Conservation (phyloP, 2,797 vertebrate species). For the Pseudotriccus pelzelni region DNA sequence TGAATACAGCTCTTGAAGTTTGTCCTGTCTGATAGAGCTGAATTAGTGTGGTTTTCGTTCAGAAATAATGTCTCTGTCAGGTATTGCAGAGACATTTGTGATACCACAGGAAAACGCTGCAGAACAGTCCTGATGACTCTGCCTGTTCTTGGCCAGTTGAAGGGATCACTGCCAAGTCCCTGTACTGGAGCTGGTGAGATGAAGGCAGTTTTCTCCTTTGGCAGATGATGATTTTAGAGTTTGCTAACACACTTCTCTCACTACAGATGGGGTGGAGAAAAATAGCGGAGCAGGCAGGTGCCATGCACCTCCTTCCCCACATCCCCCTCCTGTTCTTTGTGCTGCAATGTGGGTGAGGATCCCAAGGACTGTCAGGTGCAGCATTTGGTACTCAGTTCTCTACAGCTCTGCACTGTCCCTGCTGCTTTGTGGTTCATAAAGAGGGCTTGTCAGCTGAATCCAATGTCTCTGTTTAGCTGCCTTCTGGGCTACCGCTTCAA, state of each 20-base stretch:
- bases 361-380: neutral
- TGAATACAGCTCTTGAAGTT: neutral
- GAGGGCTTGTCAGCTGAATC: neutral
- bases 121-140: neutral
- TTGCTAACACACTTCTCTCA: neutral
- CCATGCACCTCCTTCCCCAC: neutral
- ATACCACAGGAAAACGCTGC: neutral
- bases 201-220: neutral
- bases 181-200: neutral
- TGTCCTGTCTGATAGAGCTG: neutral
- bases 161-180: neutral
- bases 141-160: fast-evolving
- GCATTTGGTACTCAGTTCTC: neutral
- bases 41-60: neutral
- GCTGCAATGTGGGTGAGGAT: neutral
- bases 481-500: fast-evolving
- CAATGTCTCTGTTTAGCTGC: neutral
- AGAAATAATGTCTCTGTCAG: neutral
- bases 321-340: neutral
- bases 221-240: neutral
- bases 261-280: neutral
- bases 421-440: neutral
- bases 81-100: neutral
- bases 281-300: neutral
- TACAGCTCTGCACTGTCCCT: neutral